Evolutionary conservation across 1,140 invertebrate genomes (phyloP).

Genomic region (Lanistes nyassanus): DNA sequence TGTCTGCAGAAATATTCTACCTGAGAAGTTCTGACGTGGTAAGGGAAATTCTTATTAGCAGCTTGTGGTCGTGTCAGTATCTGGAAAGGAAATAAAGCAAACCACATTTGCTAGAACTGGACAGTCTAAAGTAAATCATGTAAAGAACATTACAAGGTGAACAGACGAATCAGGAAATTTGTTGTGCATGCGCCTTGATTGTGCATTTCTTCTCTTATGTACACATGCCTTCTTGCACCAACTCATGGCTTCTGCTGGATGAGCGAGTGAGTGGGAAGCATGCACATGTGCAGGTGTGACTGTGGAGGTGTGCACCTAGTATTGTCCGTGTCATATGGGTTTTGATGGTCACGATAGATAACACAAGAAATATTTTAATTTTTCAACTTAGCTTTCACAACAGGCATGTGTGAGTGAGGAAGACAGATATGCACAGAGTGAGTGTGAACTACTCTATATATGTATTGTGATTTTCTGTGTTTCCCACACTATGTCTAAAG

Average conservation of each 20-base stretch:
- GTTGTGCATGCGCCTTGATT: too few species aligned
- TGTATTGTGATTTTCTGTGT: neutral
- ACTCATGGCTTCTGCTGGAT: too few species aligned
- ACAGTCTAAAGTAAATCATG: neutral
- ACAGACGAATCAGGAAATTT: too few species aligned
- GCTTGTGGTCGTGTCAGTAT: conserved; percentile 81
- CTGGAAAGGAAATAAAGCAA: conserved; percentile 68
- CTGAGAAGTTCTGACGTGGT: conserved; percentile 85
- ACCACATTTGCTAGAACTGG: neutral
- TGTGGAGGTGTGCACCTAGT: too few species aligned
- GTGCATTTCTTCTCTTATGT: neutral
- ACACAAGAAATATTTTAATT: too few species aligned
- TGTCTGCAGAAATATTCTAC: conserved; percentile 44
- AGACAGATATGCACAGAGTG: neutral
- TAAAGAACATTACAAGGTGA: neutral
- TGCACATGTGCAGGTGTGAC: too few species aligned
- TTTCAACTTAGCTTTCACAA: neutral
- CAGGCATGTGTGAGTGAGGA: neutral
- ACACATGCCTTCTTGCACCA: neutral
- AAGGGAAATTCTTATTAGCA: conserved; percentile 88
- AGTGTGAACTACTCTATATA: neutral
- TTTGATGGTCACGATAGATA: too few species aligned
- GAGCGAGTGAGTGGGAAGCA: too few species aligned
- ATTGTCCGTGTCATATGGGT: too few species aligned
- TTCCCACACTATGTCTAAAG: neutral